Percentiles rank a stretch among this genome's conserved stretches.
phyloP scores from a whole-genome alignment of 1,140 invertebrate genomes.

The Ganaspis sp. region DNA sequence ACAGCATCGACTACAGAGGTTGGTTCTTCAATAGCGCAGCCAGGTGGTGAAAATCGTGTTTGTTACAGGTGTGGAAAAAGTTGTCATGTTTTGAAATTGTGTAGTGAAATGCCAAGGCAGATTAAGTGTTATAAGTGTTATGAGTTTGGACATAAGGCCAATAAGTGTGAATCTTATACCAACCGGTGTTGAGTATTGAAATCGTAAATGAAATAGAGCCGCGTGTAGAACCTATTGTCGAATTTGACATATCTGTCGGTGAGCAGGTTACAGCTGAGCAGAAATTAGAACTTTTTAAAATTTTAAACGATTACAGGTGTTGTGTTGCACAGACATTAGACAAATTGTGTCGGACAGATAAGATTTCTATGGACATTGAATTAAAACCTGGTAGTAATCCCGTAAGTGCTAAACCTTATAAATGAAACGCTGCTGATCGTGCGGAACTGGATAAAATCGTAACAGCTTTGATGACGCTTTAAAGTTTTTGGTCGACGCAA shows the following conservation, averaged over 20 bases:
- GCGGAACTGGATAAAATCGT: constrained; percentile 28
- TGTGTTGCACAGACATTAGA: too few species aligned
- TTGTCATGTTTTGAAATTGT: not conserved
- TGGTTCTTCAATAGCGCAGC: not conserved
- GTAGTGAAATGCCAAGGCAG: not conserved
- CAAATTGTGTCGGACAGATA: not conserved
- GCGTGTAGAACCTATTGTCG: too few species aligned
- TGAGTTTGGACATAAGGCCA: not conserved
- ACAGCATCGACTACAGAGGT: not conserved
- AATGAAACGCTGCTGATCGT: constrained; percentile 8
- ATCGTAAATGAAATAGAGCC: too few species aligned
- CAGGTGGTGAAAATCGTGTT: too few species aligned
- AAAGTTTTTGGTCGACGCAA: constrained; percentile 18
- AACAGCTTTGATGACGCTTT: constrained; percentile 34
- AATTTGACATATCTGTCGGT: not conserved
- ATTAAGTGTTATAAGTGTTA: constrained; percentile 12
- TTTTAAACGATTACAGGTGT: not conserved
- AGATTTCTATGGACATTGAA: constrained; percentile 27
- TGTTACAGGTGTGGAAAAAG: too few species aligned
- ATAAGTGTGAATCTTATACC: too few species aligned
- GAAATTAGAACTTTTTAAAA: not conserved
- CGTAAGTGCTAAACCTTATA: constrained; percentile 10
- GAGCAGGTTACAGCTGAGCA: constrained; percentile 3
- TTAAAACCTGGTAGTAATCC: constrained; percentile 9
- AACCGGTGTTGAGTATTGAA: too few species aligned